These are phyloP conservation scores for Chloroceryle amazona DNA, from an alignment of 2,797 vertebrate species.

Conservation along the genomic window DNA sequence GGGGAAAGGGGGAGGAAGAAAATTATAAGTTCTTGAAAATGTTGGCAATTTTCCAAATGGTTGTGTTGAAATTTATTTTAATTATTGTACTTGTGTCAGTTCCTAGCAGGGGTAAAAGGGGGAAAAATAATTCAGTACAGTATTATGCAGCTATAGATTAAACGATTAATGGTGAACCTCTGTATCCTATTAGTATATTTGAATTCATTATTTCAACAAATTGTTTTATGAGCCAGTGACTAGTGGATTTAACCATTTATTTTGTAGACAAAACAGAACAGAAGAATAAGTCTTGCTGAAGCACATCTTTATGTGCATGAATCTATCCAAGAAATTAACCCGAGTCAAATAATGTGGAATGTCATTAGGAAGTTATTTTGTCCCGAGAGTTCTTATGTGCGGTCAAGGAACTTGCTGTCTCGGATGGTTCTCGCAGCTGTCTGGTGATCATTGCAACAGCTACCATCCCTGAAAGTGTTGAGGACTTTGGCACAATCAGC, in stretches of 20 bases:
- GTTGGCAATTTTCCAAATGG: constrained; percentile 79
- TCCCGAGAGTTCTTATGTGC: background rate
- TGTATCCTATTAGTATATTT: constrained; percentile 56
- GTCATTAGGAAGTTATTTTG: background rate
- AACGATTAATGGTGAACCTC: constrained; percentile 74
- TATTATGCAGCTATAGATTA: constrained; percentile 74
- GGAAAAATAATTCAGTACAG: constrained; percentile 67
- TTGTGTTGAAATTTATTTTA: constrained; percentile 83
- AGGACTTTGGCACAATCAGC: background rate
- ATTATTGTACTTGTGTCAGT: constrained; percentile 82
- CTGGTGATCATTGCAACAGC: background rate
- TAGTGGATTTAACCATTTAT: constrained; percentile 52
- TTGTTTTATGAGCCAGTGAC: constrained; percentile 54
- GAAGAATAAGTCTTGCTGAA: background rate
- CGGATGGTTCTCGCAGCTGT: background rate
- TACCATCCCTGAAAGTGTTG: background rate
- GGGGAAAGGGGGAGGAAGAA: constrained; percentile 59
- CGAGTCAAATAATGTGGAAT: background rate
- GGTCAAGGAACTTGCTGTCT: background rate
- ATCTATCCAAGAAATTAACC: constrained; percentile 1
- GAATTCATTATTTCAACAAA: constrained; percentile 66
- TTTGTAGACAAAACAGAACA: constrained; percentile 41
- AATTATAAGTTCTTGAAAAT: constrained; percentile 83
- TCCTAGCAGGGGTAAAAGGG: constrained; percentile 72
- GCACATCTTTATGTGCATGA: background rate